Evolutionary conservation across 2,113 vertebrate genomes (phyloP).

Genomic region (Notarius lentiginosus): DNA sequence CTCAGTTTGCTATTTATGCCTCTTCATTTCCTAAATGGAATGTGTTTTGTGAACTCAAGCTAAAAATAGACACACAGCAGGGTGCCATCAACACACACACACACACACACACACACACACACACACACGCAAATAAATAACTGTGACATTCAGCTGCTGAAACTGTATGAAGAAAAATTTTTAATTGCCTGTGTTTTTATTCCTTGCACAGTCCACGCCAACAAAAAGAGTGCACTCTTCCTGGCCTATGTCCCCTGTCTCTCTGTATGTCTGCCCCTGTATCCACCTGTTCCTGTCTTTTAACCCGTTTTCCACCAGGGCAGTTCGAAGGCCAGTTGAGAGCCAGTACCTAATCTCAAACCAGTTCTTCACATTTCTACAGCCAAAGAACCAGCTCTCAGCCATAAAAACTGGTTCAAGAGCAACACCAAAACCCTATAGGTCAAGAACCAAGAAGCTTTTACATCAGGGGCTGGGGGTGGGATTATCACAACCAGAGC

Average conservation of each 20-base stretch:
- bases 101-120: background rate
- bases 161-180: background rate
- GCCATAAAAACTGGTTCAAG: too few relatives aligned
- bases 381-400: too few relatives aligned
- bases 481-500: too few relatives aligned
- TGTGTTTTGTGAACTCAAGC: conserved; percentile 1
- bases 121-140: background rate
- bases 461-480: too few relatives aligned
- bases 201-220: background rate
- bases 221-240: background rate
- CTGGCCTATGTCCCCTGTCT: background rate
- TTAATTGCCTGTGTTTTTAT: background rate
- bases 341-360: too few relatives aligned
- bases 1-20: background rate
- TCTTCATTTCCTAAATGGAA: conserved; percentile 12
- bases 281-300: too few relatives aligned
- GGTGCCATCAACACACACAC: background rate
- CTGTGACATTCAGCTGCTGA: background rate
- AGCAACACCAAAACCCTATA: too few relatives aligned
- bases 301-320: too few relatives aligned
- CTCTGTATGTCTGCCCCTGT: background rate
- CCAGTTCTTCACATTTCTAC: too few relatives aligned
- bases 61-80: background rate
- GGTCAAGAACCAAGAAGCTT: too few relatives aligned
- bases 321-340: too few relatives aligned